Evolutionary conservation across 2,888 invertebrate genomes (phyloP), one percentile per base, ranked within the genome.

Genomic region (Hypomecis atomaria): DNA sequence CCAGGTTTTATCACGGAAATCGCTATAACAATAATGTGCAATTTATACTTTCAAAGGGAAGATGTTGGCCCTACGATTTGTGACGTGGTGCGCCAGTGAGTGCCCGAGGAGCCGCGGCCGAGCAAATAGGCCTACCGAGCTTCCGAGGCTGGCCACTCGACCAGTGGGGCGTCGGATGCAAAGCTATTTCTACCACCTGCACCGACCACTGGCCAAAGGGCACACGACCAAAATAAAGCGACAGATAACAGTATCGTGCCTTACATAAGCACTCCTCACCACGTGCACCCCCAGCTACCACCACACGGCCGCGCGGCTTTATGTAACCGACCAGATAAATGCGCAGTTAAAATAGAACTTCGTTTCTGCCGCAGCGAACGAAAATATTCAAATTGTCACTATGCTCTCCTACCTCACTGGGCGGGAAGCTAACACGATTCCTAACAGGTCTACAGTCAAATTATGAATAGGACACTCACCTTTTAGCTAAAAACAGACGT

Each of bases 401-500:
- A 70, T 50, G 60, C 56, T 44, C 61, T 67, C 69, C 37, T 65
- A 67, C 70, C 42, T 67, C 44, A 69, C 55, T 63, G 48, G 60
- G 67, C 73, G 65, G 66, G 54, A 37, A 69, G 64, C 58, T 59
- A 47, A 77, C 68, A 67, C 61, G 71, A 67, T 69, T 66, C 65
- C 67, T 68, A 68, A 72, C 50, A 5, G 47, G 66, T 67, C 61
- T 74, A 56, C 9, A 54, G 50, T 55, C 40, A 68, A 67, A 67
- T 66, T 33, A 55, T 11, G 36, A 49, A 54, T 11, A 9, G 8
- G 68, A 64, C 62, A 67, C 90, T 87, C 75, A 91, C 92, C 87
- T 90, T 89, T 83, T 74, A 82, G 83, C 84, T 78, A 78, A 85
- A 84, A 89, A 85, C 86, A 75, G 82, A 80, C 81, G 80, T 78